These are phyloP conservation scores for Sakesphorus luctuosus DNA, from an alignment of 2,113 vertebrate genomes.

Conservation along the genomic window DNA sequence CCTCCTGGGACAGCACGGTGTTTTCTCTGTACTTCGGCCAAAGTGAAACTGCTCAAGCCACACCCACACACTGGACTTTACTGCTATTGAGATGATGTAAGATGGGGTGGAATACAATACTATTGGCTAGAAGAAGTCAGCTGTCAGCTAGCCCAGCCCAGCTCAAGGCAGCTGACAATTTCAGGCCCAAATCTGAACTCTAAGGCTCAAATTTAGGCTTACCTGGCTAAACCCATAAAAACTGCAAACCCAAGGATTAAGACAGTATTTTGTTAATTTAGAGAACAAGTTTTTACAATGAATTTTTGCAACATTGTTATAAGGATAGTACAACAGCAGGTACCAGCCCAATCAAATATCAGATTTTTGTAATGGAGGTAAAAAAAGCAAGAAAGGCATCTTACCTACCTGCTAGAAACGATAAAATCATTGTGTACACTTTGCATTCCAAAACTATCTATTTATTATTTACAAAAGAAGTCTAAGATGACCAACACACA, in stretches of 20 bases:
- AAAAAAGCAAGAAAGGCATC: not conserved
- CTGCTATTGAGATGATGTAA: too few species aligned
- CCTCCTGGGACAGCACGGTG: too few species aligned
- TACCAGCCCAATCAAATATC: not conserved
- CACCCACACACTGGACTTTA: too few species aligned
- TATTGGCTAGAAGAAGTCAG: too few species aligned
- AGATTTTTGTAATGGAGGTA: not conserved
- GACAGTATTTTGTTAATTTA: not conserved
- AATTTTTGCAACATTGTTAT: not conserved
- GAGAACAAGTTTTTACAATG: not conserved
- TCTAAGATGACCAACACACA: not conserved
- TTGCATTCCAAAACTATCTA: accelerated
- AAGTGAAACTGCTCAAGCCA: too few species aligned
- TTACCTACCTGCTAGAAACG: not conserved
- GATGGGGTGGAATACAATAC: too few species aligned
- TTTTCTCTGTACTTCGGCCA: too few species aligned
- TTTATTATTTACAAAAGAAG: not conserved
- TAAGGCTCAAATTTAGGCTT: too few species aligned
- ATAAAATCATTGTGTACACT: not conserved
- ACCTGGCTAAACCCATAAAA: too few species aligned
- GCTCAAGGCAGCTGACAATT: too few species aligned
- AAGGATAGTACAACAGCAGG: not conserved
- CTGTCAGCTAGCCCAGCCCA: too few species aligned
- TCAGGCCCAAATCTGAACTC: too few species aligned
- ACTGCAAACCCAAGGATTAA: not conserved